Conservation (phyloP, 2,888 invertebrate species). For the Macrostomum cliftonense region DNA sequence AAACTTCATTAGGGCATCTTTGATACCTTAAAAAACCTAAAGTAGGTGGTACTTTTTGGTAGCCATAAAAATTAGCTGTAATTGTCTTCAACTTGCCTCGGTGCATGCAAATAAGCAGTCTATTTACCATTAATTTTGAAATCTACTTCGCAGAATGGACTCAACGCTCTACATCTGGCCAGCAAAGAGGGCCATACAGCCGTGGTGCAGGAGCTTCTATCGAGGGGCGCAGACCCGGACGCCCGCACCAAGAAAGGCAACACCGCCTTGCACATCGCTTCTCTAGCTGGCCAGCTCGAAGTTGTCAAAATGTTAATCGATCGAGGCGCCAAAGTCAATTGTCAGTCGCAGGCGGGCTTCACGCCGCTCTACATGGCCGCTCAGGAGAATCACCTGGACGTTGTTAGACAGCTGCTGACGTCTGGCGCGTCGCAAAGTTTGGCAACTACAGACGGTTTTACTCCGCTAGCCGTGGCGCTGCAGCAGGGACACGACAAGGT, state of each 20-base stretch:
- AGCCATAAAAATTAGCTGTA: no score
- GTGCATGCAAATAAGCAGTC: no score
- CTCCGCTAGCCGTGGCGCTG: slow-evolving; percentile 84
- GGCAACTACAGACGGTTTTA: slow-evolving; percentile 95
- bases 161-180: slow-evolving; percentile 90
- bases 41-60: no score
- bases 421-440: slow-evolving; percentile 94
- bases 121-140: no score
- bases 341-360: slow-evolving; percentile 56
- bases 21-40: no score
- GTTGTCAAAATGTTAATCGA: slow-evolving; percentile 10
- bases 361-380: slow-evolving; percentile 98
- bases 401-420: slow-evolving; percentile 67
- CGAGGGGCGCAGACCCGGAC: slow-evolving; percentile 80
- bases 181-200: slow-evolving; percentile 93
- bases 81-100: no score
- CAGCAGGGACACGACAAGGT: slow-evolving; percentile 94
- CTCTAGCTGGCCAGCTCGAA: slow-evolving; percentile 10
- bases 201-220: slow-evolving; percentile 76
- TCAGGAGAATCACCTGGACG: slow-evolving; percentile 40
- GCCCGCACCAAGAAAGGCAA: slow-evolving; percentile 57
- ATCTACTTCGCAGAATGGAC: slow-evolving; percentile 61
- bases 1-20: no score
- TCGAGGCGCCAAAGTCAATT: slow-evolving; percentile 8
- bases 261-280: slow-evolving; percentile 11